A percentile compares a stretch with the other conserved stretches of the same genome.
These are phyloP conservation scores for Lontra canadensis DNA, from an alignment of 2,113 vertebrate genomes.

Conservation along the genomic window DNA sequence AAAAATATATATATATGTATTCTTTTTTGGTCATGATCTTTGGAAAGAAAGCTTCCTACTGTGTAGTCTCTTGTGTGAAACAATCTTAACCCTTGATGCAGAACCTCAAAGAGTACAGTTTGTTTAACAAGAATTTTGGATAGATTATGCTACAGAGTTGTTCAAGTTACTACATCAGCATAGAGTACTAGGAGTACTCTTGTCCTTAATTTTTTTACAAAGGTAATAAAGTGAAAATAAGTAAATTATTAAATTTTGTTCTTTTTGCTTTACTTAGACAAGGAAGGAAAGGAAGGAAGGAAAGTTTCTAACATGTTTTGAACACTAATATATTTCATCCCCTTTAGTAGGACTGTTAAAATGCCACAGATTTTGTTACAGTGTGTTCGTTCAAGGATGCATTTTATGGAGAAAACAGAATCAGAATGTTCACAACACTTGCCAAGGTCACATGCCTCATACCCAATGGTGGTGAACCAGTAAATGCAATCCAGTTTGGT, in stretches of 20 bases:
- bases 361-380: neutral
- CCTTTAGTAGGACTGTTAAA: neutral
- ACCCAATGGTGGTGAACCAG: neutral
- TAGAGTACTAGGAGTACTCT: neutral
- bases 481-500: neutral
- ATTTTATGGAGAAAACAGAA: neutral
- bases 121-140: neutral
- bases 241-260: neutral
- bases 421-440: neutral
- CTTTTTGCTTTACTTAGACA: neutral
- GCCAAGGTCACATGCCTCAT: neutral
- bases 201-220: neutral
- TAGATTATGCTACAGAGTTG: neutral
- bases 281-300: neutral
- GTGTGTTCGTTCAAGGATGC: neutral
- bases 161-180: neutral
- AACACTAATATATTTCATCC: neutral
- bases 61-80: neutral
- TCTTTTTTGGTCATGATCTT: neutral
- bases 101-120: neutral
- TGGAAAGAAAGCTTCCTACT: neutral
- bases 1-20: too few relatives aligned
- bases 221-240: neutral
- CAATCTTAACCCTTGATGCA: neutral
- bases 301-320: neutral